These are phyloP conservation scores for Strongylocentrotus purpuratus DNA, from an alignment of 35 echinoderm and acorn worm genomes.

Conservation along the genomic window DNA sequence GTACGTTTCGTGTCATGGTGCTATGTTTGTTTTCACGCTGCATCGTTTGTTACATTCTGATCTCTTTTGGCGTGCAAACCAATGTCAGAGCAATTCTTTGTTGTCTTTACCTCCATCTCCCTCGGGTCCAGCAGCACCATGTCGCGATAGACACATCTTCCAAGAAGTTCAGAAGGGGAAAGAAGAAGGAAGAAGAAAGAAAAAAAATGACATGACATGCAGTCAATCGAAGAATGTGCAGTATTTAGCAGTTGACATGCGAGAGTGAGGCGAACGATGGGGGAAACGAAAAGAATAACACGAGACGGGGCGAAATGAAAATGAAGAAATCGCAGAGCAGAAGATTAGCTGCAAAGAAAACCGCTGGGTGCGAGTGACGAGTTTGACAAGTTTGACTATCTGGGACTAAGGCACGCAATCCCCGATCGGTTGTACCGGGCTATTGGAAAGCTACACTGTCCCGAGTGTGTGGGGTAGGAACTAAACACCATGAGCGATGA, in stretches of 20 bases:
- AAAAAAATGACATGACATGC: background rate
- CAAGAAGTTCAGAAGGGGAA: background rate
- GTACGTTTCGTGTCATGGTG: conserved; percentile 33
- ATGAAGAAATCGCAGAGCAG: conserved; percentile 22
- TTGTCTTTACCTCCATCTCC: conserved; percentile 33
- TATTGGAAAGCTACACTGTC: background rate
- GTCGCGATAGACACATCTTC: background rate
- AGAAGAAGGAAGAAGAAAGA: background rate
- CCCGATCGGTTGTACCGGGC: background rate
- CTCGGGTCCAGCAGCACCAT: background rate
- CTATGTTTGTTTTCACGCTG: conserved; percentile 45
- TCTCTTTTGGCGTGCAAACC: conserved; percentile 36
- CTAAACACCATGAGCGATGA: conserved; percentile 11
- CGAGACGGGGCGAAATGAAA: conserved; percentile 34
- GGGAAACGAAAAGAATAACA: conserved; percentile 18
- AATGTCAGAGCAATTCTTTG: conserved; percentile 27
- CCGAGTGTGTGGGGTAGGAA: background rate
- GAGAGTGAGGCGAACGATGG: background rate
- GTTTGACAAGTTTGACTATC: conserved; percentile 49
- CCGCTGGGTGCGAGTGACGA: conserved; percentile 19
- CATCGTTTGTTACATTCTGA: conserved; percentile 45
- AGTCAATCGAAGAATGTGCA: conserved; percentile 26
- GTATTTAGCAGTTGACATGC: conserved; percentile 52
- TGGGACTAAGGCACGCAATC: conserved; percentile 17
- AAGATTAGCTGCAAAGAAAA: conserved; percentile 51